phyloP scores from a whole-genome alignment of 2,888 invertebrate species.

The Drosophila neotestacea region DNA sequence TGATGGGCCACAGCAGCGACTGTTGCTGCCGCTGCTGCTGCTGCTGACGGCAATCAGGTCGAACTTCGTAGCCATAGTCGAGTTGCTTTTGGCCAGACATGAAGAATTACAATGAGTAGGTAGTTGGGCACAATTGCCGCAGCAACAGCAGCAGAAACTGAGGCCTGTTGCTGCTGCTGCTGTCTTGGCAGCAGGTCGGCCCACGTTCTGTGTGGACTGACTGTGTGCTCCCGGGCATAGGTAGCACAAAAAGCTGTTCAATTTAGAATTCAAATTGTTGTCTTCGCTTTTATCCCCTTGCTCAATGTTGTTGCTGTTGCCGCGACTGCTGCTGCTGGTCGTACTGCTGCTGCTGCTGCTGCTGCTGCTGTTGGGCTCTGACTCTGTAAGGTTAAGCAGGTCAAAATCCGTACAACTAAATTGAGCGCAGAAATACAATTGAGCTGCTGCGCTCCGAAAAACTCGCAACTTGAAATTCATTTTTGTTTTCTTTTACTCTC shows the following conservation, averaged over 20 bases:
- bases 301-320: constrained; percentile 25
- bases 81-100: constrained; percentile 75
- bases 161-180: constrained; percentile 25
- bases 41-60: constrained; percentile 77
- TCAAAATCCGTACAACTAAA: constrained; percentile 85
- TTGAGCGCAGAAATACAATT: constrained; percentile 83
- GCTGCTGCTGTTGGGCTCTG: constrained; percentile 54
- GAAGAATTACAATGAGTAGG: constrained; percentile 81
- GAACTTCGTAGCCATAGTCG: constrained; percentile 54
- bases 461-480: constrained; percentile 52
- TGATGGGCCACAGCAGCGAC: constrained; percentile 66
- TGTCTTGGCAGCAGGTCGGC: constrained; percentile 78
- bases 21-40: constrained; percentile 53
- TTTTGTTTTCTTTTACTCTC: constrained; percentile 37
- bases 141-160: constrained; percentile 31
- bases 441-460: constrained; percentile 43
- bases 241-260: constrained; percentile 82
- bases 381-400: constrained; percentile 82
- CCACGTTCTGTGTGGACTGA: constrained; percentile 68
- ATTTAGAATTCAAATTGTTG: constrained; percentile 83
- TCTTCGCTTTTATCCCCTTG: constrained; percentile 68
- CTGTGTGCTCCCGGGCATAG: constrained; percentile 75
- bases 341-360: constrained; percentile 42
- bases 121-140: constrained; percentile 81
- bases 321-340: constrained; percentile 25